Conservation (phyloP, 1,140 invertebrate species). For the Lepidurus apus region DNA sequence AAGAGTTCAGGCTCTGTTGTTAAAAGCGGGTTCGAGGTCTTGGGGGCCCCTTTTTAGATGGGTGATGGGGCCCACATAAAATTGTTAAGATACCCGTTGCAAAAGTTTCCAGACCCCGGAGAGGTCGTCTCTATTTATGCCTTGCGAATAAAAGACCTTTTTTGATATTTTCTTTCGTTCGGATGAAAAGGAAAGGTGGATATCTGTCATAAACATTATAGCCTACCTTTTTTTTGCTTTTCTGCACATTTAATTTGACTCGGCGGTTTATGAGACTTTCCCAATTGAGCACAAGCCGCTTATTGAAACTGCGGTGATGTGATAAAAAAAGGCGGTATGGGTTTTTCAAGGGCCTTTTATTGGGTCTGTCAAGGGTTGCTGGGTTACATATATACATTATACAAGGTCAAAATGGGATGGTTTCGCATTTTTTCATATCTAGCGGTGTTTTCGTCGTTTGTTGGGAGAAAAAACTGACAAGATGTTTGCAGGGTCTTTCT, state of each 20-base stretch:
- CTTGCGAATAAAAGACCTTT: conserved; percentile 16
- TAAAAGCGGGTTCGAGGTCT: not conserved
- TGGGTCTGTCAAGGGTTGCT: not conserved
- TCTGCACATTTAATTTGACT: not conserved
- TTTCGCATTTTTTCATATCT: not conserved
- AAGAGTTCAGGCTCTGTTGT: not conserved
- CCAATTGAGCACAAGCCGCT: conserved; percentile 20
- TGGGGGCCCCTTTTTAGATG: not conserved
- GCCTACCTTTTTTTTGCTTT: not conserved
- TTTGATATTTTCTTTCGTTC: not conserved
- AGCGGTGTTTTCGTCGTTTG: not conserved
- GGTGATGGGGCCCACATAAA: not conserved
- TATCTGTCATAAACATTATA: not conserved
- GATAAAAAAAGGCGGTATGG: not conserved
- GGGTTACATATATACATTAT: not conserved
- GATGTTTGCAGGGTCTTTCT: too few species aligned
- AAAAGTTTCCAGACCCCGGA: not conserved
- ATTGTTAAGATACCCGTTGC: not conserved
- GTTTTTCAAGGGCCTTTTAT: not conserved
- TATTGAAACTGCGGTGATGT: not conserved
- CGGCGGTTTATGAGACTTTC: not conserved
- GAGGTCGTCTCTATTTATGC: not conserved
- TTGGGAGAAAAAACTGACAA: too few species aligned
- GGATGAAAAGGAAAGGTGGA: not conserved
- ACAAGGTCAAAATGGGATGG: not conserved